Evolutionary conservation across 2,113 vertebrate genomes (phyloP).

Genomic region (Sturnus vulgaris): DNA sequence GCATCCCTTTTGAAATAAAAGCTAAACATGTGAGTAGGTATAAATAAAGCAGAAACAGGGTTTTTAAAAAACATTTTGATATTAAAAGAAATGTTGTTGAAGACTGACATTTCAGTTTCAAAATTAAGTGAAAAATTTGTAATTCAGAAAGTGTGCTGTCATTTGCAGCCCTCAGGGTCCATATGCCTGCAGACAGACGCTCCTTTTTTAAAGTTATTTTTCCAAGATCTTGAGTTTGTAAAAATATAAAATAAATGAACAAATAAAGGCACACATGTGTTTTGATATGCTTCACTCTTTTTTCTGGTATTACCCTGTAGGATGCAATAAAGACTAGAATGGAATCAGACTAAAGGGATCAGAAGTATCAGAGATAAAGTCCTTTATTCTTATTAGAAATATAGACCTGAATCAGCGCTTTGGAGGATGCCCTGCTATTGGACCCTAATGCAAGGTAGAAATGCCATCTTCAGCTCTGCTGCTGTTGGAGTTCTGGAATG

Average conservation of each 20-base stretch:
- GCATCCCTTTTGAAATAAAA: background rate
- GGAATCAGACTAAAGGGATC: background rate
- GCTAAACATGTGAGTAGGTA: background rate
- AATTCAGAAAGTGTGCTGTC: background rate
- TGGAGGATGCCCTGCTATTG: background rate
- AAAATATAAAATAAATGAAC: background rate
- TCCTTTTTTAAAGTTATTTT: background rate
- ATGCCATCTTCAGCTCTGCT: background rate
- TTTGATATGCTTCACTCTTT: background rate
- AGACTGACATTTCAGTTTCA: background rate
- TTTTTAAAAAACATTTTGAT: background rate
- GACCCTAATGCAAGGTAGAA: background rate
- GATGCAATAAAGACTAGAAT: background rate
- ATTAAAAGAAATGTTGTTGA: background rate
- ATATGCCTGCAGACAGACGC: background rate
- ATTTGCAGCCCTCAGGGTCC: background rate
- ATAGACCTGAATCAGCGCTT: rapidly evolving
- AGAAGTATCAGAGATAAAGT: background rate
- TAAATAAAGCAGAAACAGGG: background rate
- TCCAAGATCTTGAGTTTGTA: background rate
- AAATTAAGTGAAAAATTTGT: slow-evolving; percentile 10
- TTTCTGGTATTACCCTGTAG: background rate
- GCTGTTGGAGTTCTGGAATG: background rate
- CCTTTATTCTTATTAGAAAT: background rate
- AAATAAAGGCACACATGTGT: background rate